Evolutionary conservation across 2,888 invertebrate species (phyloP).

Genomic region (Drosophila limbata): DNA sequence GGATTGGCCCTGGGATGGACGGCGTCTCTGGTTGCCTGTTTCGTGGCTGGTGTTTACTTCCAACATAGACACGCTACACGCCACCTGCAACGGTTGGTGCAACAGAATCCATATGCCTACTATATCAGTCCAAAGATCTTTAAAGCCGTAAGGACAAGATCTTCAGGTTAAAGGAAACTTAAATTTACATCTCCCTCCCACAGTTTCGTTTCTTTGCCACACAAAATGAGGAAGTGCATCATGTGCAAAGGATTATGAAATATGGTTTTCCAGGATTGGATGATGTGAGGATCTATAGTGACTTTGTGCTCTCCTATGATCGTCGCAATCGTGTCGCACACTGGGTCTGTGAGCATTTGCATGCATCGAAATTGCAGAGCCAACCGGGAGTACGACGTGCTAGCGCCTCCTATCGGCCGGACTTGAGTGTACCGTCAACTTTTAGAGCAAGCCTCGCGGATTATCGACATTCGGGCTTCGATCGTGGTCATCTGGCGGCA

Average conservation of each 20-base stretch:
- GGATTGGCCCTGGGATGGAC: conserved; percentile 47
- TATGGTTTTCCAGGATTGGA: conserved; percentile 96
- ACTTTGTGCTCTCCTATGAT: conserved; percentile 97
- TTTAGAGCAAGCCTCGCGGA: conserved; percentile 93
- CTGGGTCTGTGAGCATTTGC: conserved; percentile 98
- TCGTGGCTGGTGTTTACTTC: conserved; percentile 68
- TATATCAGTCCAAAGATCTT: conserved; percentile 67
- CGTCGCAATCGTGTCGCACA: conserved; percentile 93
- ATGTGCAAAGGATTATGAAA: conserved; percentile 92
- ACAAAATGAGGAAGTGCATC: conserved; percentile 41
- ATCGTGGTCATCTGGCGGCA: conserved; percentile 97
- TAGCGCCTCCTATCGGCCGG: conserved; percentile 92
- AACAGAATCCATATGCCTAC: conserved; percentile 75
- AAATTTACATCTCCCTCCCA: background rate
- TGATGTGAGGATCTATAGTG: conserved; percentile 93
- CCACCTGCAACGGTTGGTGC: conserved; percentile 54
- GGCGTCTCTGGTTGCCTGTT: conserved; percentile 42
- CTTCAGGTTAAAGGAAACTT: background rate
- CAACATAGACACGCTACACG: conserved; percentile 66
- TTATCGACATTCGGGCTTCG: conserved; percentile 95
- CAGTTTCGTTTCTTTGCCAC: conserved; percentile 63
- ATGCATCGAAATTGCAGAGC: conserved; percentile 88
- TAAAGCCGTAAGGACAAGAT: conserved; percentile 56
- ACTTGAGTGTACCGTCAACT: conserved; percentile 92
- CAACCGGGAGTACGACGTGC: conserved; percentile 90